Base-by-base conservation (phyloP, 64 coral and sea anemone species). In the Stichodactyla mertensii region DNA sequence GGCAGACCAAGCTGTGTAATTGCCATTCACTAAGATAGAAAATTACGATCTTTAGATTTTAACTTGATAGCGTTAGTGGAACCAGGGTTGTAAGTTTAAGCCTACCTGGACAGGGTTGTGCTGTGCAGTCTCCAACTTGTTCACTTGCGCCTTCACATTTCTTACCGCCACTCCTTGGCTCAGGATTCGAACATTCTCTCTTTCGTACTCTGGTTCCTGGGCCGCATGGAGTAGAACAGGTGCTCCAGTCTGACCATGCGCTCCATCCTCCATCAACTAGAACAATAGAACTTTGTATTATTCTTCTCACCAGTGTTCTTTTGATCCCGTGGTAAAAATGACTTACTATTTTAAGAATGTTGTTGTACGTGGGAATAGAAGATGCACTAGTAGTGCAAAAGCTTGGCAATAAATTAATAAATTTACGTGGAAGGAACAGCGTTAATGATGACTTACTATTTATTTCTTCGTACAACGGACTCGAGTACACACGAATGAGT, bases 1-100 rank as follows among this genome's bases (percentile, higher is more conserved):
- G 3, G 88, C 78, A 7, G 92, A 90, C 97, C 97, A 99, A 10
- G 64, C 83, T 12, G 97, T 99, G 88, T 99, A 99, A 88, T 99
- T 99, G 4, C 97, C 97, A 90, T 91, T 90, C 23, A 99, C 93
- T 93, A 77, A 83, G 71, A 64, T 2, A 45, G 36, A 45, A 45
- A 45, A 45, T 45, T 58, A 58, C 8, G 56, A 58, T 15, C 56
- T 58, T 58, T 11, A 58, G 56, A 58, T 58, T 58, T 58, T 58
- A 58, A 15, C 36, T 45, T 62, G 14, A 62, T 62, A 5, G 6
- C 5, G 3, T 13, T 61, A 66, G 7, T 66, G 5, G 77, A 18
- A 26, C 6, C 22, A 51, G 51, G 31, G 11, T 79, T 14, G 13
- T 26, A 79, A 51, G 2, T 16, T 13, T 16, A 53, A 22, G 64